Evolutionary conservation across 2,113 vertebrate species (phyloP).

Genomic region (Protobothrops flavoviridis): DNA sequence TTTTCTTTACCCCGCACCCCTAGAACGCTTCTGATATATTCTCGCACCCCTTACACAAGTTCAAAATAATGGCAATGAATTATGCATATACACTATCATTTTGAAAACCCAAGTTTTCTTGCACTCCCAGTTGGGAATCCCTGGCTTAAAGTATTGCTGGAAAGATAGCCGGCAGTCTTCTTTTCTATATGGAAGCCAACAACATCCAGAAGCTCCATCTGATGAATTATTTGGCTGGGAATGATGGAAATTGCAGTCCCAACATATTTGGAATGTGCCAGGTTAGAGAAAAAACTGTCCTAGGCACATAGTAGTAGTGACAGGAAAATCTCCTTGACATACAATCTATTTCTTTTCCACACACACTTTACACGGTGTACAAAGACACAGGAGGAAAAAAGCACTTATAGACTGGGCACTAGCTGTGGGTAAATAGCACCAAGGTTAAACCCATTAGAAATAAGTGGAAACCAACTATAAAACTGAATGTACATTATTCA

Average conservation of each 20-base stretch:
- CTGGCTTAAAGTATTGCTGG: neutral
- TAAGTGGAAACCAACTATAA: too few relatives aligned
- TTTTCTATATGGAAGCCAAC: neutral
- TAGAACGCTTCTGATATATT: too few relatives aligned
- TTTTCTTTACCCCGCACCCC: too few relatives aligned
- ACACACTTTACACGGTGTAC: too few relatives aligned
- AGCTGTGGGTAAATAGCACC: neutral
- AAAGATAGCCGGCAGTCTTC: neutral
- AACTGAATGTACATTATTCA: neutral
- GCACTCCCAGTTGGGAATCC: too few relatives aligned
- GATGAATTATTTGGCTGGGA: neutral
- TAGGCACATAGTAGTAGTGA: neutral
- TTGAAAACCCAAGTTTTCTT: too few relatives aligned
- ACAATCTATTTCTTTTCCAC: neutral
- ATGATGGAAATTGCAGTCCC: neutral
- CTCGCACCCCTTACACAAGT: too few relatives aligned
- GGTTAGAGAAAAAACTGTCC: neutral
- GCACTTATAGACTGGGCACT: neutral
- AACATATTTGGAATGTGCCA: neutral
- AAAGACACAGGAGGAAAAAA: neutral
- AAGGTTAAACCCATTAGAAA: neutral
- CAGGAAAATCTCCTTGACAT: neutral
- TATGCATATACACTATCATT: too few relatives aligned
- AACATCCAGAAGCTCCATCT: neutral
- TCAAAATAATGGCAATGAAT: too few relatives aligned